Evolutionary conservation across 2,113 vertebrate species (phyloP), one percentile per base, ranked within the genome.

Genomic region (Narcine bancroftii): DNA sequence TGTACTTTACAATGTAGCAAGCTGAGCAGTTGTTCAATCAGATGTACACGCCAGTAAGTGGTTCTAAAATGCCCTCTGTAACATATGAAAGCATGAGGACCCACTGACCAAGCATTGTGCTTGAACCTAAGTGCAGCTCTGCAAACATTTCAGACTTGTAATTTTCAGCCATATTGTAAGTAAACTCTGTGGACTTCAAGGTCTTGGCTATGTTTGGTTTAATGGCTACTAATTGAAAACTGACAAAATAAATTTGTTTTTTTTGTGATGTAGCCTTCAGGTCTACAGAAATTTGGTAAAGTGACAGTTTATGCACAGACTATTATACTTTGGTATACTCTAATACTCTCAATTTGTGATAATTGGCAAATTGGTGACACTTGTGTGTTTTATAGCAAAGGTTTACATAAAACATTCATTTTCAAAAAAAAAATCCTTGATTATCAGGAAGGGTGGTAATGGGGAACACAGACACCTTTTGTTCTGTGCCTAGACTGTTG

Each of bases 1-100:
- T 96, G 94, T 96, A 95, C 96, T 97, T 97, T 97, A 96, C 97
- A 96, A 97, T 98, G 96, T 98, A 99, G 98, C 98, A 99, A 97
- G 98, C 98, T 96, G 98, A 99, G 96, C 98, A 99, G 96, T 98
- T 99, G 96, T 99, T 99, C 97, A 99, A 98, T 99, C 98, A 99
- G 97, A 98, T 98, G 97, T 99, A 99, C 97, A 98, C 97, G 94
- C 98, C 98, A 97, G 98, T 99, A 99, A 99, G 98, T 99, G 94
- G 93, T 93, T 95, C 95, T 94, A 93, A 97, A 96, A 94, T 95
- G 96, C 94, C 94, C 94, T 94, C 95, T 96, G 96, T 97, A 97
- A 97, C 97, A 97, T 96, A 96, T 95, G 96, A 96, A 97, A 97
- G 97, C 97, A 99, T 98, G 98, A 98, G 97, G 98, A 97, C 96